A percentile compares a stretch with the other conserved stretches of the same genome.
Conservation (phyloP, 1,140 invertebrate species). For the Teleogryllus occipitalis region DNA sequence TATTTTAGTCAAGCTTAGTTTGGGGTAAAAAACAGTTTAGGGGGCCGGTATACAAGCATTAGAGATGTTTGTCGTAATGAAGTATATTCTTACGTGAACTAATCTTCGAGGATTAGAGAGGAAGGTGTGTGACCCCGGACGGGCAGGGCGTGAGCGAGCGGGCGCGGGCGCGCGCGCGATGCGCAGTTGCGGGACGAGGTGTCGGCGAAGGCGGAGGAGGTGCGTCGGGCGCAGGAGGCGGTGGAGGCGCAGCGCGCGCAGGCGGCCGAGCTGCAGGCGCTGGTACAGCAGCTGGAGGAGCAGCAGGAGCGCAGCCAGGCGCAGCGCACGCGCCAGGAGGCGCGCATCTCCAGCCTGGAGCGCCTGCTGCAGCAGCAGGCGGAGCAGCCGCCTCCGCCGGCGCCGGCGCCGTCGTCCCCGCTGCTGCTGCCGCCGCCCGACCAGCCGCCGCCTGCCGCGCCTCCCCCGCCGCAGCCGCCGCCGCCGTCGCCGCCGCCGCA, state of each 20-base stretch:
- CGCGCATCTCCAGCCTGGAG: conserved; percentile 49
- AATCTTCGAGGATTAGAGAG: too few species aligned
- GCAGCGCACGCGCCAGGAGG: conserved; percentile 49
- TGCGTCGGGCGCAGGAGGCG: conserved; percentile 41
- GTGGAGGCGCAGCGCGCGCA: conserved; percentile 48
- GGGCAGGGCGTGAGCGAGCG: too few species aligned
- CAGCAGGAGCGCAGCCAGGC: conserved; percentile 48
- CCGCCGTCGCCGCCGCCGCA: too few species aligned
- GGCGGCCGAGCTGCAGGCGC: conserved; percentile 46
- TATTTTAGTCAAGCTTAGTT: too few species aligned
- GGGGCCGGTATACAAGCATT: too few species aligned
- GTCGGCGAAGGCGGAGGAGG: conserved; percentile 43
- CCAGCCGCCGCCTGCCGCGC: conserved; percentile 25
- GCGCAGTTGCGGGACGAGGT: conserved; percentile 22
- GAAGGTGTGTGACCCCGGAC: too few species aligned
- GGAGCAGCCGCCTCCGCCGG: conserved; percentile 28
- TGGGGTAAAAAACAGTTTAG: too few species aligned
- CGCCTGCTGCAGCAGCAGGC: conserved; percentile 34
- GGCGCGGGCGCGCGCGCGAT: too few species aligned
- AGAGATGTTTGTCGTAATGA: too few species aligned
- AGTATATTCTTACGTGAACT: too few species aligned
- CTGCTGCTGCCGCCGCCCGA: too few species aligned
- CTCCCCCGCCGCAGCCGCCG: background rate
- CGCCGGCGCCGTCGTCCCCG: too few species aligned
- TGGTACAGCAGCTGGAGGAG: conserved; percentile 49